Conservation (phyloP, 1,140 invertebrate species). For the Ips typographus region DNA sequence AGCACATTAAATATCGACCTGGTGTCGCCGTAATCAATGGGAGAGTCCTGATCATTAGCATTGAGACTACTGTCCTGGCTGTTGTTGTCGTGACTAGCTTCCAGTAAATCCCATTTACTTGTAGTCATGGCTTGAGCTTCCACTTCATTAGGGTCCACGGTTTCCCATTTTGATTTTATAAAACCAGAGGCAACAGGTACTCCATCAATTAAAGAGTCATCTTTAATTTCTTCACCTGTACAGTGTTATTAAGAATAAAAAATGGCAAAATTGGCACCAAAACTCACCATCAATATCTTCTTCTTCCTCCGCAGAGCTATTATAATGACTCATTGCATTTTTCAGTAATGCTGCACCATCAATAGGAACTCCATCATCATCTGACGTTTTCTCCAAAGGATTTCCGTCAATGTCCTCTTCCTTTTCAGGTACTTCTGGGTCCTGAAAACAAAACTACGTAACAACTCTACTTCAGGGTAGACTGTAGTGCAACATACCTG, state of each 20-base stretch:
- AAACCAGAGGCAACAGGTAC: constrained; percentile 59
- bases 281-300: constrained; percentile 47
- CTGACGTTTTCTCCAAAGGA: constrained; percentile 60
- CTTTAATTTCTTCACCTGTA: constrained; percentile 45
- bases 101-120: constrained; percentile 78
- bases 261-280: neutral
- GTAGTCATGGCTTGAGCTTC: constrained; percentile 88
- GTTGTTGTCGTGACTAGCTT: constrained; percentile 47
- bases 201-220: constrained; percentile 47
- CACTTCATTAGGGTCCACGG: constrained; percentile 83
- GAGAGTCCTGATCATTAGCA: constrained; percentile 49
- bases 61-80: constrained; percentile 62
- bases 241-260: constrained; percentile 9
- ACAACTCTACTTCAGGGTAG: neutral
- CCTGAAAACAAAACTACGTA: constrained; percentile 20
- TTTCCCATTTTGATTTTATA: constrained; percentile 94
- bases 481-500: constrained; percentile 20
- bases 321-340: constrained; percentile 61
- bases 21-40: constrained; percentile 40
- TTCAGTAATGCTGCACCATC: constrained; percentile 80
- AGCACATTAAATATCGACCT: neutral
- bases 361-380: constrained; percentile 71
- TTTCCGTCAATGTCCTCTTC: constrained; percentile 63
- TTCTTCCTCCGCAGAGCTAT: constrained; percentile 42
- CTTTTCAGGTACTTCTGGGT: constrained; percentile 31